Evolutionary conservation across 2,888 invertebrate species (phyloP), one percentile per base, ranked within the genome.

Genomic region (Gymnocheta viridis): DNA sequence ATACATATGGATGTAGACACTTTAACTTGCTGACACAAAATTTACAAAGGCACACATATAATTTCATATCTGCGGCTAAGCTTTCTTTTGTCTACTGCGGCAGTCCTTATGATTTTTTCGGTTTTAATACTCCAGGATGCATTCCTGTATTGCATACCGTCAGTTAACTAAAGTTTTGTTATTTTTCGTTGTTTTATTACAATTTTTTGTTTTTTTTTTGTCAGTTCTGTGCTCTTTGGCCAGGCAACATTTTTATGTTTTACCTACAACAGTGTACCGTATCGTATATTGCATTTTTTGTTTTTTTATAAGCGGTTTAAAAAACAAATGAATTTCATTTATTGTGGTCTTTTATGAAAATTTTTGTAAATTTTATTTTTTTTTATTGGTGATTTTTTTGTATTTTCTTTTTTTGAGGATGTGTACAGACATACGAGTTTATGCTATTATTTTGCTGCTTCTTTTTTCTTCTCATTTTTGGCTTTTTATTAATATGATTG

Each of bases 311-410:
- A 76, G 70, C 79, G 79, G 58, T 83, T 83, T 79, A 76, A 44
- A 77, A 83, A 83, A 80, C 83, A 83, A 83, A 83, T 83, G 83
- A 83, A 83, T 83, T 83, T 76, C 58, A 83, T 76, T 83, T 72
- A 79, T 83, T 69, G 79, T 79, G 79, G 83, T 72, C 74, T 70
- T 83, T 73, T 80, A 66, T 80, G 49, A 66, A 73, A 64, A 66
- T 80, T 66, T 77, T 79, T 80, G 79, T 83, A 72, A 51, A 58
- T 66, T 64, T 62, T 27, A 66, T 66, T 58, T 49, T 64, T 58
- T 35, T 41, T 62, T 17, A 47, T 17, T 47, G 47, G 1, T 19
- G 19, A 47, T 47, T 19, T 47, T 24, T 44, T 35, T 29, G 10
- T 0, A 67, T 51, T 32, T 49, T 60, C 41, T 27, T 12, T 69